phyloP scores from a whole-genome alignment of 2,113 vertebrate species.

The Leptobrachium leishanense region DNA sequence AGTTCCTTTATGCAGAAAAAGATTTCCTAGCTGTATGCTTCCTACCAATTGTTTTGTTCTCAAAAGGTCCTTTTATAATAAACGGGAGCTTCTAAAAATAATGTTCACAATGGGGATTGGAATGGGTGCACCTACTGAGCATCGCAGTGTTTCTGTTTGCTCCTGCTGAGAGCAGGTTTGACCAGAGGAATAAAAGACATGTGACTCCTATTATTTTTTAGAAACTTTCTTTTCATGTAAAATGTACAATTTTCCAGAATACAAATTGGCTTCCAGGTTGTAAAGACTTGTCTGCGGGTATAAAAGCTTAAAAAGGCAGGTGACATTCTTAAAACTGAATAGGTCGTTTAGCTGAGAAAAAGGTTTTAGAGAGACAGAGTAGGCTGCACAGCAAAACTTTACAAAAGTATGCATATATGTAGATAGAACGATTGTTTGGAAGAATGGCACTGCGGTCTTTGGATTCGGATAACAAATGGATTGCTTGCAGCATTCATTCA shows the following conservation, averaged over 20 bases:
- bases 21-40: not conserved
- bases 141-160: not conserved
- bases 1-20: no score
- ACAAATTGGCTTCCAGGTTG: conserved; percentile 16
- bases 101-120: not conserved
- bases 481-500: no score
- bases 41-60: conserved; percentile 18
- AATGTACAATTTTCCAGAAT: conserved; percentile 5
- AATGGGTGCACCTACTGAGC: conserved; percentile 8
- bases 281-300: not conserved
- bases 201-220: conserved; percentile 22
- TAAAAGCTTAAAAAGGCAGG: conserved; percentile 9
- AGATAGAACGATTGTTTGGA: no score
- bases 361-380: not conserved
- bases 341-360: not conserved
- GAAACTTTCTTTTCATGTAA: conserved; percentile 30
- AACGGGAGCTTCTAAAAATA: conserved; percentile 30
- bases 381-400: not conserved
- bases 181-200: conserved; percentile 15
- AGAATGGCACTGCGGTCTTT: no score
- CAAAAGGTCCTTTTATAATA: conserved; percentile 19
- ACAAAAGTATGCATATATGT: not conserved
- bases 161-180: conserved; percentile 10
- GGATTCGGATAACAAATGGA: no score
- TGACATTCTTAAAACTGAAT: conserved; percentile 4